Evolutionary conservation across 1,140 invertebrate genomes (phyloP), one percentile per base, ranked within the genome.

Genomic region (Philotrypesis tridentata): DNA sequence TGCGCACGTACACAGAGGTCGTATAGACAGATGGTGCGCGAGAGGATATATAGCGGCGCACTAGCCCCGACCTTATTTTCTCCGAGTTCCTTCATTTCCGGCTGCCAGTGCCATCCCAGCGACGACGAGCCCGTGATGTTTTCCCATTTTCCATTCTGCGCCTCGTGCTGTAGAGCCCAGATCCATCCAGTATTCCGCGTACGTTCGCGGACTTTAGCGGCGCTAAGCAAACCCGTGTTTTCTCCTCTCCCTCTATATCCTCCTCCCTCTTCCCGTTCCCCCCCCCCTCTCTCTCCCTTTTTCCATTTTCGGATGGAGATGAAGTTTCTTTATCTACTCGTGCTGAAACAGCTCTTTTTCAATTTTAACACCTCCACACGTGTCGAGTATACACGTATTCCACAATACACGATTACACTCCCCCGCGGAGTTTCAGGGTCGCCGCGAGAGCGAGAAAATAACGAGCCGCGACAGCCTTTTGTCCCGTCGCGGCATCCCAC

Each of bases 31-130:
- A 37, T 48, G 33, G n/a, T 55, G 21, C 48, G 17, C 33, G n/a
- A 6, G 21, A 55, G 70, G n/a, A n/a, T n/a, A n/a, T n/a, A n/a
- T 33, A 72, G n/a, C 31, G 40, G 21, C 61, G n/a, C 63, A 21
- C 14, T 14, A 55, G 48, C 21, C 60, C 77, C 80, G 74, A 77
- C 76, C 81, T 82, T 79, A 79, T 79, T 79, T 79, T 79, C n/a
- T n/a, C 63, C 55, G 5, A 74, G 40, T 74, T 65, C 76, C 76
- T 82, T 82, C 76, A 82, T 82, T 82, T 82, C 81, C 81, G 63
- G 37, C 81, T 79, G 76, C 81, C 74, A 72, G 31, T 82, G 27
- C 48, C 74, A 70, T 70, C 14, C 31, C 65, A 9, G n/a, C 29
- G 65, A 67, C 29, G 65, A 25, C 11, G 61, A n/a, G 48, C 0